Evolutionary conservation across 92 coral and sea anemone genomes (phyloP), one percentile per base, ranked within the genome.

Genomic region (Parazoanthus swiftii): DNA sequence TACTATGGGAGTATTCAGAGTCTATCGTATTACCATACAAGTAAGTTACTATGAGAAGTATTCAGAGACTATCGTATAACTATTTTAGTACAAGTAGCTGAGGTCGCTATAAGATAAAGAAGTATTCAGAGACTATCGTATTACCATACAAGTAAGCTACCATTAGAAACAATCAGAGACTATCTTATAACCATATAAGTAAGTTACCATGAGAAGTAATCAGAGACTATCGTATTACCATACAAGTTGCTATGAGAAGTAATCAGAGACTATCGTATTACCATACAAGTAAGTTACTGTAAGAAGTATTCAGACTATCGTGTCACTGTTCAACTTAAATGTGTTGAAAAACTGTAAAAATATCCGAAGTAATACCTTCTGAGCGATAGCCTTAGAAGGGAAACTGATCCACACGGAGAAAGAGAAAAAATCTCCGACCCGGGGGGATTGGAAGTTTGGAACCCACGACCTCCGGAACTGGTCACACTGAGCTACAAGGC

Each of bases 151-250:
- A 29, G 59, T 85, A 93, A 88, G 98, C 90, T 54, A 54, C 59
- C 2, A 0, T 13, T 18, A 54, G 18, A 54, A 13, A 0, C 66
- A 23, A 10, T 13, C 71, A 15, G 33, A 74, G 77, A 82, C 89
- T 25, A 26, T 94, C 29, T 65, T 23, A 33, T 43, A 0, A 20
- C 96, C 98, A 1, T 76, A 88, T 3, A 54, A 54, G 59, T 85
- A 91, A 88, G 6, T 96, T 96, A 29, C 91, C 95, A 86, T 66
- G 91, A 91, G 21, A 77, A 81, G 21, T 96, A 90, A 36, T 13
- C 71, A 15, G 33, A 74, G 77, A 82, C 89, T 25, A 26, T 94
- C 29, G 72, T 23, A 33, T 43, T 1, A 20, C 96, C 98, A 1
- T 76, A 88, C 20, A 54, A 54, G 59, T 85, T 54, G 14, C 59